phyloP scores from a whole-genome alignment of 2,797 vertebrate species.

The Clarias pachynema region DNA sequence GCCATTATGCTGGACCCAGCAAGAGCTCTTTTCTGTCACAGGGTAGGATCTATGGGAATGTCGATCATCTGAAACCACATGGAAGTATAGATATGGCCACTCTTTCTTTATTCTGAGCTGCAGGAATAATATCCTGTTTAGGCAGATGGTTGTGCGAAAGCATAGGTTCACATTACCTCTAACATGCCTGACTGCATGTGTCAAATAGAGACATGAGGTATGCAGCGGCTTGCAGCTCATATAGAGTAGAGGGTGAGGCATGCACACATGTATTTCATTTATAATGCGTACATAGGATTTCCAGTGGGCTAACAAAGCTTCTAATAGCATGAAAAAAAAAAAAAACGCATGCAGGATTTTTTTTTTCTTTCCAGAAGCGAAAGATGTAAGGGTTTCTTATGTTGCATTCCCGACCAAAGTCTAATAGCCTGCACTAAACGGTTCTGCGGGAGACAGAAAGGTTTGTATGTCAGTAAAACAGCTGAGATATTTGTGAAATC shows the following conservation, averaged over 20 bases:
- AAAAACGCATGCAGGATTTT: neutral
- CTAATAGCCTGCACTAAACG: neutral
- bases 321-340: conserved; percentile 15
- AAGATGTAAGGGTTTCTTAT: neutral
- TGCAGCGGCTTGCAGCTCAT: conserved; percentile 5
- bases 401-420: neutral
- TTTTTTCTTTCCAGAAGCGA: neutral
- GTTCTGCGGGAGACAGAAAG: conserved; percentile 1
- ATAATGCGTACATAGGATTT: conserved; percentile 20
- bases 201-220: conserved; percentile 42
- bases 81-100: conserved; percentile 20
- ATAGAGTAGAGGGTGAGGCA: conserved; percentile 12
- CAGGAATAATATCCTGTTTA: conserved; percentile 7
- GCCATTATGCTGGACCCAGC: conserved; percentile 23
- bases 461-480: conserved; percentile 22
- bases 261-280: conserved; percentile 39
- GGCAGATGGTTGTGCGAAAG: conserved; percentile 24
- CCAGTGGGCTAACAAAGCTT: neutral
- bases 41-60: conserved; percentile 21
- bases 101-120: conserved; percentile 6
- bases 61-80: conserved; percentile 38
- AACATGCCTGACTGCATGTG: conserved; percentile 35
- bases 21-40: conserved; percentile 26
- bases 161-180: conserved; percentile 22
- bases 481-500: conserved; percentile 49